Evolutionary conservation across 2,797 vertebrate species (phyloP), one percentile per base, ranked within the genome.

Genomic region (Rhabdophis nuchalis): DNA sequence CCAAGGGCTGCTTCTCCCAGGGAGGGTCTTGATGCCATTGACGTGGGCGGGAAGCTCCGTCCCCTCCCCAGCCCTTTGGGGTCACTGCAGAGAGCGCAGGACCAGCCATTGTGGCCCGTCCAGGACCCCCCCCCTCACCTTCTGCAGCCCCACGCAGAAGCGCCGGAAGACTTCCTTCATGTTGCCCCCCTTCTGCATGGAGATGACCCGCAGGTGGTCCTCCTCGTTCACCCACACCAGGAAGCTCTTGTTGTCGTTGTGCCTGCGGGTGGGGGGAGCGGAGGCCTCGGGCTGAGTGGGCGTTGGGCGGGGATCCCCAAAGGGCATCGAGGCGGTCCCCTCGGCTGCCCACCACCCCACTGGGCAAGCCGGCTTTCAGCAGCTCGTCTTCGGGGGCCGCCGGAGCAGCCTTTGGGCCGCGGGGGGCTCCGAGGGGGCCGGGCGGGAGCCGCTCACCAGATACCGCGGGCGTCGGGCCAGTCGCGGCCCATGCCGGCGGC

Each of bases 101-200:
- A 32, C 14, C 7, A 11, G 85, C 13, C 13, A 9, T 18, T 0
- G n/a, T 72, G 68, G 16, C 68, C 32, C 16, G 14, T 8, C 64
- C n/a, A 3, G 14, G 14, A 3, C 8, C 7, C 13, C 56, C 1
- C 0, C 10, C 57, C 94, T 61, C 96, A 99, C 98, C 98, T 97
- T 99, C 96, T 98, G 93, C 96, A 99, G 97, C 54, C 98, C 98
- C 4, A 97, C 96, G 16, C 98, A 98, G 97, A 98, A 98, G 93
- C 98, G 98, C 77, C 96, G 97, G 97, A 98, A 98, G 57, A 98
- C 98, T 92, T 98, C 98, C 97, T 98, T 98, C 98, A 98, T 98
- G 97, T 98, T 98, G 91, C 98, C 98, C 0, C 98, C 98, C 89
- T 97, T 95, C 97, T 98, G 96, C 98, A 98, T 98, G 96, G 98